A percentile compares a stretch with the other conserved stretches of the same genome.
Evolutionary conservation across 2,888 invertebrate genomes (phyloP).

Genomic region (Panzeria rudis): DNA sequence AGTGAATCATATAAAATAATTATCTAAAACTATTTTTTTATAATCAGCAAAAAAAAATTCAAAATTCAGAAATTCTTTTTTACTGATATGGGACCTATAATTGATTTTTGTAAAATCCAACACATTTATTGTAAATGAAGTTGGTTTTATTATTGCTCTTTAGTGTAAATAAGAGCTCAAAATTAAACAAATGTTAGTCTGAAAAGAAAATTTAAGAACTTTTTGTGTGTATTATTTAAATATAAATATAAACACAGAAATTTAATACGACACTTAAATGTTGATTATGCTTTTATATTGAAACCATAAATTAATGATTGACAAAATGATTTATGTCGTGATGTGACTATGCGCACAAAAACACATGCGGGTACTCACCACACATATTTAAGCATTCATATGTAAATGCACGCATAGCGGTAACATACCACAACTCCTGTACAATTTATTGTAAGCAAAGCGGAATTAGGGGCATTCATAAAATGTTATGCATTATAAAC

Average conservation of each 20-base stretch:
- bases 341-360: conserved; percentile 3
- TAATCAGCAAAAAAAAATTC: no score
- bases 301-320: conserved; percentile 68
- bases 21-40: no score
- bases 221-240: not conserved
- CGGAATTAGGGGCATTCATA: not conserved
- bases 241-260: not conserved
- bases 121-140: no score
- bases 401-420: conserved; percentile 12
- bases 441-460: not conserved
- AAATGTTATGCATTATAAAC: not conserved
- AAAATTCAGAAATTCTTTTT: no score
- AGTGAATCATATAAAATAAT: no score
- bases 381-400: conserved; percentile 10
- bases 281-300: not conserved
- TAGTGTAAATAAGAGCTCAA: no score
- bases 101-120: no score
- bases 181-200: no score
- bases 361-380: conserved; percentile 27
- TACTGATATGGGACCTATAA: no score
- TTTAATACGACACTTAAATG: not conserved
- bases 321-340: conserved; percentile 65
- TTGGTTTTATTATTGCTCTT: no score
- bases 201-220: no score
- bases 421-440: conserved; percentile 34